A percentile compares a stretch with the other conserved stretches of the same genome.
Evolutionary conservation across 2,113 vertebrate genomes (phyloP).

Genomic region (Falcunculus frontatus): DNA sequence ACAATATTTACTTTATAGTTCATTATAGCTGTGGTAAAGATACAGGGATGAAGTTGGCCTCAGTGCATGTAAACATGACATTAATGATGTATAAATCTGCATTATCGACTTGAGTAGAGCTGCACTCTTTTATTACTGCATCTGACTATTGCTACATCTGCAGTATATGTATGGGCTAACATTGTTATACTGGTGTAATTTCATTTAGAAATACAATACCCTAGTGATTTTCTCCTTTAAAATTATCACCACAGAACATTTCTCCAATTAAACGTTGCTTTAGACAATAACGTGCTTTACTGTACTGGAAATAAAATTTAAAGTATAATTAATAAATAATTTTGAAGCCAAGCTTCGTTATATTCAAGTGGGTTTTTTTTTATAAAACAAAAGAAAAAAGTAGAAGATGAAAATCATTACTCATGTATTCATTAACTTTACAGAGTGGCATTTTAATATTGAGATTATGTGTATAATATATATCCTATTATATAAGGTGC

Average conservation of each 20-base stretch:
- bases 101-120: neutral
- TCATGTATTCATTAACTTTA: neutral
- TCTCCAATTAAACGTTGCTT: neutral
- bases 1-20: neutral
- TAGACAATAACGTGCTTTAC: neutral
- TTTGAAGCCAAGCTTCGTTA: neutral
- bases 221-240: neutral
- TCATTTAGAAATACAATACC: neutral
- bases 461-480: neutral
- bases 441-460: neutral
- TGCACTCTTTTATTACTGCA: neutral
- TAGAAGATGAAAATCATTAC: neutral
- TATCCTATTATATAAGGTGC: neutral
- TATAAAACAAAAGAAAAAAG: neutral
- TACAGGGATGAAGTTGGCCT: neutral
- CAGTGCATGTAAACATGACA: neutral
- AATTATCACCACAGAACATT: neutral
- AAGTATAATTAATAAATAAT: neutral
- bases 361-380: neutral
- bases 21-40: neutral
- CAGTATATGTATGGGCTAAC: neutral
- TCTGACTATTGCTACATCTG: neutral
- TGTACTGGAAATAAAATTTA: neutral
- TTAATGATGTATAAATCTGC: neutral
- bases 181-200: neutral